These are phyloP conservation scores for Cassiopea xamachana DNA, from an alignment of 30 jellyfish, hydroid and myxozoan species.

Conservation along the genomic window DNA sequence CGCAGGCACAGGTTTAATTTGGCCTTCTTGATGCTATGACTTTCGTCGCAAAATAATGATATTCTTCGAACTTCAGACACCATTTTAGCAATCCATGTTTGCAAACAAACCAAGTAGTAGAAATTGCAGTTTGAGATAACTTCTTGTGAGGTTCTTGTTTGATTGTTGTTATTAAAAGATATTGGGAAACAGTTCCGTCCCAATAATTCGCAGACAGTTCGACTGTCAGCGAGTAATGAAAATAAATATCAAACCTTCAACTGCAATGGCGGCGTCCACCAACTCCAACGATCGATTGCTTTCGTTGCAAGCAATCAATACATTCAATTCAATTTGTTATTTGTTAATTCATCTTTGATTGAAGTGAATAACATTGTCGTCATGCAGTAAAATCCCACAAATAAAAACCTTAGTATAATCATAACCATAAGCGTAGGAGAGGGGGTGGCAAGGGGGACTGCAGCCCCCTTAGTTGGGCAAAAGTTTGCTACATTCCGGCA, in stretches of 20 bases:
- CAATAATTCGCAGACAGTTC: slow-evolving; percentile 22
- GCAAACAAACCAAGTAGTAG: slow-evolving; percentile 7
- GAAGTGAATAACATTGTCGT: too few species aligned
- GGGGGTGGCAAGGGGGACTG: too few species aligned
- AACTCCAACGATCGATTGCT: not conserved
- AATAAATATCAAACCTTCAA: not conserved
- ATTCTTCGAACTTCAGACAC: slow-evolving; percentile 6
- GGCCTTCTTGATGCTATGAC: slow-evolving; percentile 25
- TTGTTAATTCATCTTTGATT: too few species aligned
- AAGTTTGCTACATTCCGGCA: too few species aligned
- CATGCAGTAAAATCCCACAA: too few species aligned
- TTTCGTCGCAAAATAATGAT: slow-evolving; percentile 4
- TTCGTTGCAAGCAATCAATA: not conserved
- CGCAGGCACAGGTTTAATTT: slow-evolving; percentile 1
- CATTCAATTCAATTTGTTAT: not conserved
- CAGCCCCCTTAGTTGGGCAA: too few species aligned
- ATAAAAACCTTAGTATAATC: too few species aligned
- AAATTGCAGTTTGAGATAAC: not conserved
- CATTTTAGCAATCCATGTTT: slow-evolving; percentile 46
- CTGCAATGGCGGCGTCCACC: slow-evolving; percentile 24
- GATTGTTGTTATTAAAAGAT: not conserved
- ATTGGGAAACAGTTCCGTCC: slow-evolving; percentile 22
- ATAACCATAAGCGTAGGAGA: too few species aligned
- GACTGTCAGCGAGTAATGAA: slow-evolving; percentile 13
- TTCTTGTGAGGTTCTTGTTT: not conserved